Percentiles rank a stretch among this genome's conserved stretches.
Evolutionary conservation across 2,113 vertebrate genomes (phyloP).

Genomic region (Uria aalge): DNA sequence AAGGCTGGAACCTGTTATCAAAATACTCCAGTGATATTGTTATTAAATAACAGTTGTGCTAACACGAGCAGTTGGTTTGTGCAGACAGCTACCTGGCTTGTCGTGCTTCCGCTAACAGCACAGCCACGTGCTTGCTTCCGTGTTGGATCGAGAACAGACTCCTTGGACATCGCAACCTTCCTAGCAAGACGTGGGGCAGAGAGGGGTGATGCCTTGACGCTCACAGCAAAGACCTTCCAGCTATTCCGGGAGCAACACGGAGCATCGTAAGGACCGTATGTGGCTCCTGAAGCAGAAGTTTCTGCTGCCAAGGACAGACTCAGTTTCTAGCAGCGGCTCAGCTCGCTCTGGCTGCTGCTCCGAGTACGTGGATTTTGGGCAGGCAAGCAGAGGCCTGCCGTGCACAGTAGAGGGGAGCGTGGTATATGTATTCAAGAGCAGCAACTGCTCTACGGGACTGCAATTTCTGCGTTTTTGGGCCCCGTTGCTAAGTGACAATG

Average conservation of each 20-base stretch:
- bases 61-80: accelerated
- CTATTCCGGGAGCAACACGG: background rate
- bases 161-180: background rate
- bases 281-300: background rate
- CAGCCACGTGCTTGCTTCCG: accelerated
- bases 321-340: background rate
- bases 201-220: background rate
- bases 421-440: background rate
- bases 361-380: background rate
- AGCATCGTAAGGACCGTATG: accelerated
- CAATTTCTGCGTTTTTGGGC: background rate
- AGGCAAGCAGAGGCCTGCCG: background rate
- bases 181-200: accelerated
- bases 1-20: background rate
- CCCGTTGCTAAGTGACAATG: background rate
- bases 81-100: background rate
- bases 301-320: background rate
- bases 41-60: background rate
- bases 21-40: background rate
- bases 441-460: background rate
- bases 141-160: background rate
- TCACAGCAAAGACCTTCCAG: background rate
- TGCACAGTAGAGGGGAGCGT: background rate
- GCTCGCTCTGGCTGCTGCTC: background rate
- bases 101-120: background rate